Percentiles rank a stretch among this genome's conserved stretches.
Conservation (phyloP, 2,113 vertebrate species). For the Sprattus sprattus region DNA sequence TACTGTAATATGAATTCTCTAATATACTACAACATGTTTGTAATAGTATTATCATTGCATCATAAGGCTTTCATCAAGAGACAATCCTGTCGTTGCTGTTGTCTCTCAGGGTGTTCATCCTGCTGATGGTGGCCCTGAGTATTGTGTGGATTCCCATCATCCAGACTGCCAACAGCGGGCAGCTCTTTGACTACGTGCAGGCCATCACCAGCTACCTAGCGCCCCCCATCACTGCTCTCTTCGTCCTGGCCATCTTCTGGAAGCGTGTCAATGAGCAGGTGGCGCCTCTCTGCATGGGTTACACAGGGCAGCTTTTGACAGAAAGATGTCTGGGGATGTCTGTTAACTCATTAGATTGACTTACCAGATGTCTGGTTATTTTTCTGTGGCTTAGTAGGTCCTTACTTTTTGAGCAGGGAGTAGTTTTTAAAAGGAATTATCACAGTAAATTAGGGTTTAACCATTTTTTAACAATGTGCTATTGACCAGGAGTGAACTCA, state of each 20-base stretch:
- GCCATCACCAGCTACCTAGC: slow-evolving; percentile 88
- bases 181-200: slow-evolving; percentile 94
- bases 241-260: slow-evolving; percentile 91
- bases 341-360: background rate
- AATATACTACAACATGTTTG: too few species aligned
- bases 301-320: background rate
- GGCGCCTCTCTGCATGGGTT: too few species aligned
- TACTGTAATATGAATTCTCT: too few species aligned
- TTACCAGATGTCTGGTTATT: background rate
- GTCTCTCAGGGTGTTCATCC: slow-evolving; percentile 79
- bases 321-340: background rate
- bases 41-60: too few species aligned
- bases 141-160: slow-evolving; percentile 94
- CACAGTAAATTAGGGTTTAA: too few species aligned
- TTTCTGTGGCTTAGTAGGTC: too few species aligned
- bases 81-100: background rate
- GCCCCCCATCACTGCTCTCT: slow-evolving; percentile 89
- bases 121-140: slow-evolving; percentile 82
- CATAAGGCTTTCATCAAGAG: too few species aligned
- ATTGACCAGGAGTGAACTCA: too few species aligned
- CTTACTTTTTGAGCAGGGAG: background rate
- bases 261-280: slow-evolving; percentile 87
- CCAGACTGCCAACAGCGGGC: slow-evolving; percentile 88
- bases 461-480: too few species aligned
- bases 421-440: too few species aligned